Evolutionary conservation across 2,888 invertebrate genomes (phyloP).

Genomic region (Alloscopus bannaensis): DNA sequence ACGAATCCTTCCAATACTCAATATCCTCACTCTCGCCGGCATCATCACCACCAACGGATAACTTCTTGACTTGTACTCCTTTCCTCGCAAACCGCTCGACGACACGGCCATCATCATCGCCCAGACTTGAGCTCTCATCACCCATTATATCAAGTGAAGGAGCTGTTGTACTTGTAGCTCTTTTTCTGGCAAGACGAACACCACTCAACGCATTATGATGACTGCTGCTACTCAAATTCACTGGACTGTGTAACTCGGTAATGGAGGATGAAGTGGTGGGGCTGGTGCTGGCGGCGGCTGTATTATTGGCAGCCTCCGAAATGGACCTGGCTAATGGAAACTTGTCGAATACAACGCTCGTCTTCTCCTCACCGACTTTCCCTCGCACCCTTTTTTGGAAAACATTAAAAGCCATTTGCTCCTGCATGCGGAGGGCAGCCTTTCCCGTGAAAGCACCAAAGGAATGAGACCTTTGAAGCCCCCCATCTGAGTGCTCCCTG

Average conservation of each 20-base stretch:
- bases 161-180: not conserved
- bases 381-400: conserved; percentile 36
- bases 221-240: conserved; percentile 33
- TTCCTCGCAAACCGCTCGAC: not conserved
- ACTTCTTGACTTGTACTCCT: conserved; percentile 21
- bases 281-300: too few relatives aligned
- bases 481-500: not conserved
- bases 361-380: not conserved
- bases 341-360: not conserved
- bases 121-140: not conserved
- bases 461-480: conserved; percentile 61
- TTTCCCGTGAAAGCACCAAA: conserved; percentile 72
- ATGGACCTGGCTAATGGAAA: conserved; percentile 43
- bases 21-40: conserved; percentile 57
- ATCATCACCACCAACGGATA: conserved; percentile 38
- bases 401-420: conserved; percentile 66
- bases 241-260: conserved; percentile 63
- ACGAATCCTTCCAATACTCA: conserved; percentile 70
- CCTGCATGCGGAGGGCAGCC: conserved; percentile 63
- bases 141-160: conserved; percentile 7
- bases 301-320: conserved; percentile 38
- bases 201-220: too few relatives aligned
- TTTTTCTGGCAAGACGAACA: conserved; percentile 47
- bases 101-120: not conserved
- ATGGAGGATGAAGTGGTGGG: conserved; percentile 44